phyloP scores from a whole-genome alignment of 2,888 invertebrate species.

The Eupithecia abbreviata region DNA sequence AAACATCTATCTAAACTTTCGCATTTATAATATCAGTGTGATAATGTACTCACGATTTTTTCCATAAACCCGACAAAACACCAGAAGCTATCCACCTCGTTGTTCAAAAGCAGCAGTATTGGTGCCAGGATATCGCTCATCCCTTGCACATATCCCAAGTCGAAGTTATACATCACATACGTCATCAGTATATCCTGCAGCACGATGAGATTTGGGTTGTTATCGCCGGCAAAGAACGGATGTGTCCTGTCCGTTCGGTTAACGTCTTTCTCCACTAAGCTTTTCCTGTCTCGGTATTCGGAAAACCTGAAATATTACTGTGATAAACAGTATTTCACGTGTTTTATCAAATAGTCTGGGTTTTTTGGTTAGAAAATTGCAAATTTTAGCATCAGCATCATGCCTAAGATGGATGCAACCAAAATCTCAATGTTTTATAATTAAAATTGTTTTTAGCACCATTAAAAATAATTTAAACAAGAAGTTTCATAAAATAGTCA shows the following conservation, averaged over 20 bases:
- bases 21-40: no score
- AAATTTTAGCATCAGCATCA: not conserved
- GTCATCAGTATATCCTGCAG: slow-evolving; percentile 98
- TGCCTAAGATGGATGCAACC: not conserved
- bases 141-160: slow-evolving; percentile 97
- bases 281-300: slow-evolving; percentile 94
- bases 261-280: slow-evolving; percentile 98
- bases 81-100: slow-evolving; percentile 99
- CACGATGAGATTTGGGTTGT: slow-evolving; percentile 93
- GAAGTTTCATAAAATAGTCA: no score
- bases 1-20: no score
- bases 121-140: slow-evolving; percentile 99
- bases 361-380: not conserved
- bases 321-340: not conserved
- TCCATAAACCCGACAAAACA: slow-evolving; percentile 99
- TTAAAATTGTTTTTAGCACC: no score
- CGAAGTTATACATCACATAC: slow-evolving; percentile 99
- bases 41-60: slow-evolving; percentile 88
- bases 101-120: slow-evolving; percentile 92
- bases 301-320: slow-evolving; percentile 85
- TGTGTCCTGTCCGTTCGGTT: slow-evolving; percentile 94
- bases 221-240: slow-evolving; percentile 96
- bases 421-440: no score
- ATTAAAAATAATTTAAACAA: no score
- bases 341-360: not conserved